Evolutionary conservation across 2,888 invertebrate genomes (phyloP), one percentile per base, ranked within the genome.

Genomic region (Dromius quadrimaculatus): DNA sequence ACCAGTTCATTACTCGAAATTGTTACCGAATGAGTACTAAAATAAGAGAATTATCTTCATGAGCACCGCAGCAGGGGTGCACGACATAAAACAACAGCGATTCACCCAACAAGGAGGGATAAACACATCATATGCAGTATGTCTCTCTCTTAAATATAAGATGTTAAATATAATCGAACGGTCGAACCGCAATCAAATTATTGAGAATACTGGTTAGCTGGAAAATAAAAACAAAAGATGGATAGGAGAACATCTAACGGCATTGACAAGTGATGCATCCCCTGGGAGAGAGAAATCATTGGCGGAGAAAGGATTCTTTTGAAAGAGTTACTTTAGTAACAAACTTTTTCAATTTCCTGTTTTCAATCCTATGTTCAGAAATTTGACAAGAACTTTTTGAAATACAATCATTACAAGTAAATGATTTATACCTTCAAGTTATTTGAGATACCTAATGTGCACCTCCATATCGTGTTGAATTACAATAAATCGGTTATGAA

Each of bases 11-110:
- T 57, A 57, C 57, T 34, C 4, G 57, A 34, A 57, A 57, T 57
- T 57, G 57, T 57, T 57, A 57, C 57, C 57, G 34, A 57, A 57
- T 57, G 17, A 34, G 57, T 34, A 57, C 57, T 54, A 57, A 57
- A 57, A 57, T 57, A 32, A 57, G 28, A 9, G 28, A 57, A 57
- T 57, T 57, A 57, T 34, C 19, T 23, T 34, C 57, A 57, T 57
- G 28, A 57, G 17, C 28, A 57, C 28, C 57, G 17, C 57, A 57
- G 34, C 57, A 23, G 57, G 57, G 28, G 23, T 15, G 23, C 50
- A 13, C 2, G 23, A n/a, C 22, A 50, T 50, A 28, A 50, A 50
- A 50, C 50, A 50, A 23, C 50, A 28, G 50, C 28, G 50, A 6
- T 11, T 6, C 19, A 22, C 17, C 11, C 11, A 47, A 23, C n/a